Base-by-base conservation (phyloP, 2,113 vertebrate genomes). In the Phasianus colchicus region DNA sequence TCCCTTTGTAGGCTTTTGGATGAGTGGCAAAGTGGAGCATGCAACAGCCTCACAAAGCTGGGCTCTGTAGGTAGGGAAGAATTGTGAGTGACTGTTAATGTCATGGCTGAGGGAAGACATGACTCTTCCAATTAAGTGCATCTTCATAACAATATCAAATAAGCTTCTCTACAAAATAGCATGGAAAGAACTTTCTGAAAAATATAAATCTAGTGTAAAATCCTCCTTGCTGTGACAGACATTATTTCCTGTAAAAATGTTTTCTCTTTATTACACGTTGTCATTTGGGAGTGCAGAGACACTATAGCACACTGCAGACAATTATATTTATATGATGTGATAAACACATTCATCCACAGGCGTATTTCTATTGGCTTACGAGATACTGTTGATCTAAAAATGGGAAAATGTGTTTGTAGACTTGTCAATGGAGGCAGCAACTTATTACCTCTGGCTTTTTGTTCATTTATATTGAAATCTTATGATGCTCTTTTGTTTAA, bases 201-300 rank as follows among this genome's bases (percentile, higher is more conserved):
- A 90, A 72, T 25, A 19, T 29, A 86, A 83, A 82, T 82, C 42
- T 55, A 25, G n/a, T 91, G 88, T 72, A 47, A 90, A 96, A 92
- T 88, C 88, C 88, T 83, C 12, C 90, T 87, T 85, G 30, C 79
- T 82, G 58, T 82, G 94, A 54, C 73, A 91, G 83, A 36, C 90
- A 40, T 79, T 81, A 75, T 65, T 71, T 90, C 66, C 79, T 82
- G 48, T 75, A 69, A 78, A 90, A 72, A 38, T 45, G 63, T 82
- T 90, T 86, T 77, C 80, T 92, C 7, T 90, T 94, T 94, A 63
- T 79, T 90, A 40, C 48, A 10, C 4, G 19, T 8, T 93, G 92
- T 88, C 83, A 76, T 90, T 93, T 93, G 93, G 63, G 88, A 90
- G 80, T 58, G 75, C 48, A 76, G 86, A 88, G 70, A 78, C 54